Evolutionary conservation across 2,888 invertebrate genomes (phyloP), one percentile per base, ranked within the genome.

Genomic region (Chymomyza amoena): DNA sequence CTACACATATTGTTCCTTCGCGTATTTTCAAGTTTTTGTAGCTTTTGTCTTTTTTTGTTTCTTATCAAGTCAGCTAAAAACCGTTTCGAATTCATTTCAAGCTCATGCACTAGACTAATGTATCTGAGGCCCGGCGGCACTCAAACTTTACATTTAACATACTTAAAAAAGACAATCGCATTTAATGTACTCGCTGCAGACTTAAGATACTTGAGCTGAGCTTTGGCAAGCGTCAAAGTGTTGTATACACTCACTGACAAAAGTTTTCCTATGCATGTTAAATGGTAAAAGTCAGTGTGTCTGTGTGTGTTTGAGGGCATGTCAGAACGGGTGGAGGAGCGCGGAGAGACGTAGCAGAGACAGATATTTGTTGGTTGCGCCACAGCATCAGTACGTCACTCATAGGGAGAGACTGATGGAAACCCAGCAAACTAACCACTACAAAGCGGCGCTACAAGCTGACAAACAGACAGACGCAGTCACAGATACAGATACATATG

Each of bases 401-500:
- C 39, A 45, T 45, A 45, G 39, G 13, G 13, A 45, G 13, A 45
- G 39, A 45, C 13, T 45, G 39, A 13, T 4, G 13, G 13, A 45
- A 32, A 45, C 39, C 39, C 10, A 45, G 13, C 39, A 45, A 45
- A 45, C 39, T 45, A 45, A 45, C 39, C 39, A 45, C 39, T 45
- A 45, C 39, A 45, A 45, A 45, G 39, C 39, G 39, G 39, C 39
- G 39, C 39, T 45, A 45, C 39, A 36, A 63, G 13, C 64, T 61
- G 60, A 28, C 72, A 56, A 70, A 65, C 50, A 61, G 60, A 63
- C 56, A 64, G 39, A 45, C 7, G 61, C 56, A 64, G 39, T 36
- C 7, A 36, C 60, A 63, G 54, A 39, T 59, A 61, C 61, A 67
- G 64, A 66, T 51, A 69, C 65, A 13, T 16, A 64, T 54, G 50